Conservation (phyloP, 92 coral and sea anemone genomes). For the Palythoa grandiflora region DNA sequence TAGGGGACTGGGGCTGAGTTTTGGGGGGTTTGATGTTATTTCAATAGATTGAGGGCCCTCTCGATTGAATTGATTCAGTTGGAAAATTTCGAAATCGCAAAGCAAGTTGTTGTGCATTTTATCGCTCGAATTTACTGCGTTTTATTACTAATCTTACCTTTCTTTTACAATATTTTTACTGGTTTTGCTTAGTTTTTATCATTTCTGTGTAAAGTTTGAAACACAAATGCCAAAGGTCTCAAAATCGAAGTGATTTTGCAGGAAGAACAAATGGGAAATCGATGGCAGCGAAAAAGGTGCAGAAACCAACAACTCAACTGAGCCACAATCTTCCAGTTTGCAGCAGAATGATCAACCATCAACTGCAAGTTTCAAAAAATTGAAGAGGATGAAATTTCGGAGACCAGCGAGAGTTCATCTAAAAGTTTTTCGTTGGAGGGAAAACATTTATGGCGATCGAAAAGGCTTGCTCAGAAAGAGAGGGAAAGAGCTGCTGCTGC, state of each 20-base stretch:
- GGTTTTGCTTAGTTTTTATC: slow-evolving; percentile 7
- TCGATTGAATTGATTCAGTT: not conserved
- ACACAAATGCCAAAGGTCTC: slow-evolving; percentile 9
- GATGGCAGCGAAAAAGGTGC: not conserved
- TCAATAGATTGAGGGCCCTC: slow-evolving; percentile 21
- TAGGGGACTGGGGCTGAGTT: slow-evolving; percentile 23
- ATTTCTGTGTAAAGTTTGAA: slow-evolving; percentile 12
- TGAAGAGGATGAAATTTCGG: slow-evolving; percentile 13
- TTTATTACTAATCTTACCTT: not conserved
- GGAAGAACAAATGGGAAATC: not conserved
- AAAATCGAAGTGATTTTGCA: not conserved
- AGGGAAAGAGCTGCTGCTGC: slow-evolving; percentile 7
- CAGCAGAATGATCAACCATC: slow-evolving; percentile 26
- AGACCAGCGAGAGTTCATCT: slow-evolving; percentile 3
- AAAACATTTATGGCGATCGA: not conserved
- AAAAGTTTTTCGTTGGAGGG: slow-evolving; percentile 1
- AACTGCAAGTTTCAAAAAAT: slow-evolving; percentile 19
- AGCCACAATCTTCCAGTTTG: slow-evolving; percentile 8
- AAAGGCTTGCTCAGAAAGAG: slow-evolving; percentile 7
- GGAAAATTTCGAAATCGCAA: slow-evolving; percentile 14
- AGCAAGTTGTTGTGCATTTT: slow-evolving; percentile 18
- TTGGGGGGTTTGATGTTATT: slow-evolving; percentile 6
- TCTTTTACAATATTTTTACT: slow-evolving; percentile 11
- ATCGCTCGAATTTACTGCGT: slow-evolving; percentile 2
- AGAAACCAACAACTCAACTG: slow-evolving; percentile 12